Evolutionary conservation across 2,888 invertebrate species (phyloP).

Genomic region (Cepaea hortensis): DNA sequence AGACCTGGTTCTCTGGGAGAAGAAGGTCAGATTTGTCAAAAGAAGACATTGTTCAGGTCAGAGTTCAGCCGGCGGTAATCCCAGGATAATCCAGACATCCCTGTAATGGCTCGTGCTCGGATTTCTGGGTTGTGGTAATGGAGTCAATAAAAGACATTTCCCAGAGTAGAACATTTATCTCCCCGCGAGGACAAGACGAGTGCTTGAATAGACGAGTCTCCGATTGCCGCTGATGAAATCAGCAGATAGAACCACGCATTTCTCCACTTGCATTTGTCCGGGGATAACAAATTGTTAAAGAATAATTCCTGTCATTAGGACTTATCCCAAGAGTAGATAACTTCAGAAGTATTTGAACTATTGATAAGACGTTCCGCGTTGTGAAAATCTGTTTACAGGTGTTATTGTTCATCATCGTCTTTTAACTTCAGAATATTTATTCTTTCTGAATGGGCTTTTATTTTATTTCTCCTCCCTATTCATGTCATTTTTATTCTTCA

Average conservation of each 20-base stretch:
- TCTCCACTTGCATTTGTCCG: background rate
- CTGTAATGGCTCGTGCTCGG: slow-evolving; percentile 14
- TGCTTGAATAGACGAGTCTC: background rate
- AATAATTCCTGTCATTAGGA: background rate
- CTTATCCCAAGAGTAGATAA: background rate
- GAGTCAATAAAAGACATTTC: background rate
- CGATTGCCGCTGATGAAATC: background rate
- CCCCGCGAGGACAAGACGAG: background rate
- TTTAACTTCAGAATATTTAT: no score
- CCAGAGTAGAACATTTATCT: background rate
- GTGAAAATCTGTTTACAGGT: no score
- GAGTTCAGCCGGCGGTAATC: slow-evolving; percentile 13
- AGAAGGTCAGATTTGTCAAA: background rate
- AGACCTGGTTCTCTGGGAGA: background rate
- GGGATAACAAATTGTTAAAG: background rate
- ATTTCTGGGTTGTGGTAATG: background rate
- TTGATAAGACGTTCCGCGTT: no score
- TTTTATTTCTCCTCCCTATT: no score
- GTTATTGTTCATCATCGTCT: no score
- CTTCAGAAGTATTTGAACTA: no score
- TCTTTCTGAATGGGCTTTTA: no score
- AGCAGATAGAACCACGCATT: background rate
- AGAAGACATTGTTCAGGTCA: background rate
- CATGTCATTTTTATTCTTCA: background rate
- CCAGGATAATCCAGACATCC: background rate